phyloP scores from a whole-genome alignment of 2,113 vertebrate species.

The Lanius collurio region DNA sequence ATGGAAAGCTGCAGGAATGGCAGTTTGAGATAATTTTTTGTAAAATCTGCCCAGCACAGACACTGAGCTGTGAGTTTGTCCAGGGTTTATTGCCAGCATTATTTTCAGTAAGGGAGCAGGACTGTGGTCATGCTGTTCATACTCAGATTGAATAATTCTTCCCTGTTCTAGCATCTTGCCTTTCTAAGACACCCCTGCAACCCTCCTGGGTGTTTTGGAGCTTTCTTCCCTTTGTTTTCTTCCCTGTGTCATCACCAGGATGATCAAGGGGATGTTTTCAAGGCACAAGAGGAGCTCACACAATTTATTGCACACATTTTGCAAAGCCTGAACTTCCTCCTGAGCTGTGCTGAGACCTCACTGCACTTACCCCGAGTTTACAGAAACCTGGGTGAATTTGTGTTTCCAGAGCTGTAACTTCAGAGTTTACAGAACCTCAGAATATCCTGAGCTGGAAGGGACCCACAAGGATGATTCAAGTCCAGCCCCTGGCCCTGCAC shows the following conservation, averaged over 20 bases:
- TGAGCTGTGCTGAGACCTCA: neutral
- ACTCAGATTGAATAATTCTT: neutral
- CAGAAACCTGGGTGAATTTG: neutral
- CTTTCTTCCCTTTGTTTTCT: neutral
- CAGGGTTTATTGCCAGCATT: neutral
- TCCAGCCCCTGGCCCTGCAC: neutral
- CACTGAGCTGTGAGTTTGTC: neutral
- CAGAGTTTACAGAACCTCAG: neutral
- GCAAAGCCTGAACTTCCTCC: neutral
- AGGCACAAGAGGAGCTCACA: neutral
- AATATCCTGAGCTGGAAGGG: neutral
- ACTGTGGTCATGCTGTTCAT: neutral
- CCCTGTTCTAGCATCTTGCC: neutral
- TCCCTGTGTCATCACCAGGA: neutral
- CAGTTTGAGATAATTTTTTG: neutral
- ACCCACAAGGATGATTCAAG: neutral
- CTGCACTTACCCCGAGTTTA: neutral
- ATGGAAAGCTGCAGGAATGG: neutral
- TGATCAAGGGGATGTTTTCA: neutral
- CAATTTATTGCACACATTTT: neutral
- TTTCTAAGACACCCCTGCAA: neutral
- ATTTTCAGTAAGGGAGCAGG: neutral
- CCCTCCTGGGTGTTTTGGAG: neutral
- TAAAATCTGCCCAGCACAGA: neutral
- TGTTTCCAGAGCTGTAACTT: neutral